Percentiles rank a stretch among this genome's conserved stretches.
Evolutionary conservation across 2,113 vertebrate species (phyloP).

Genomic region (Platysternon megacephalum): DNA sequence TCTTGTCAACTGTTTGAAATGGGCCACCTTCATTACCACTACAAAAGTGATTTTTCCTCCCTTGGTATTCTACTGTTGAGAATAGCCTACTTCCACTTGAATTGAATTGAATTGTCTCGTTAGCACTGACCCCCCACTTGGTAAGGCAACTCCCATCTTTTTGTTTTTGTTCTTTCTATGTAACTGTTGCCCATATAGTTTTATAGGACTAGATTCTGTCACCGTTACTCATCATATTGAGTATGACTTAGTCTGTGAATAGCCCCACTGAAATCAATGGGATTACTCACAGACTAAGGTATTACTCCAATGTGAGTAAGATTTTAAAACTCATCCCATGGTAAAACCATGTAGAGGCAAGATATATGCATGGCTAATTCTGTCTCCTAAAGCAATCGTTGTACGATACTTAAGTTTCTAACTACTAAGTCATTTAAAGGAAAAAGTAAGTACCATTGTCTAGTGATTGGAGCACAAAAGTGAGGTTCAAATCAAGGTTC

Average conservation of each 20-base stretch:
- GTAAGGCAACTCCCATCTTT: no score
- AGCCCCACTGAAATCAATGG: neutral
- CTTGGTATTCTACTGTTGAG: no score
- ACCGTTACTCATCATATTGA: neutral
- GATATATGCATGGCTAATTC: neutral
- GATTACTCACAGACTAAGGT: neutral
- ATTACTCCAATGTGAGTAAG: neutral
- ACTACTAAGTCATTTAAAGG: neutral
- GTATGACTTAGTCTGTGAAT: neutral
- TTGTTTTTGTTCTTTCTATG: neutral
- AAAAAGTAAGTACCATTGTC: neutral
- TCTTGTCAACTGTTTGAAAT: no score
- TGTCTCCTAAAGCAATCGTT: neutral
- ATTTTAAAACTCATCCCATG: neutral
- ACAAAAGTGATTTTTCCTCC: no score
- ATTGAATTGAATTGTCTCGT: no score
- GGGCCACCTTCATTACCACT: no score
- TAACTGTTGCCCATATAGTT: neutral
- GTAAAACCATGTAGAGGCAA: neutral
- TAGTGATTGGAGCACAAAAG: neutral
- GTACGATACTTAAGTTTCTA: neutral
- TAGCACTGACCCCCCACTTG: no score
- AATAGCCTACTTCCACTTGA: no score
- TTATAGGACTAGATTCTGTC: neutral
- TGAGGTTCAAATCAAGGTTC: neutral